These are phyloP conservation scores for Drosophila ercepeae DNA, from an alignment of 1,140 invertebrate species.

Conservation along the genomic window DNA sequence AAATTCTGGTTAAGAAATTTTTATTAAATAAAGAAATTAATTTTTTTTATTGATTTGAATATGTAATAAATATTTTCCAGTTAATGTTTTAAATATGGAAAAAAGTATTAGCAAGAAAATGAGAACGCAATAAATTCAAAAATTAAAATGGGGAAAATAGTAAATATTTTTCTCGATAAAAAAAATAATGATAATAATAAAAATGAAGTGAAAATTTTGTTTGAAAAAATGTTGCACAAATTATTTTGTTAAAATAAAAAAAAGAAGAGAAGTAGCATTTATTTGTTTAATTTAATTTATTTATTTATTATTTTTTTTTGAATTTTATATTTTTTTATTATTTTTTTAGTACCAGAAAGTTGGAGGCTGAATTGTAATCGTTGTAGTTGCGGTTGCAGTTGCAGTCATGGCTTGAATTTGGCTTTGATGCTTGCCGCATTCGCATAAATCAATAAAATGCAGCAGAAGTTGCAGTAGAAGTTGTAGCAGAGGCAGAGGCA, in stretches of 20 bases:
- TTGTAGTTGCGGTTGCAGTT: constrained; percentile 2
- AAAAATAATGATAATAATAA: too few species aligned
- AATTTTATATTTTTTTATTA: not conserved
- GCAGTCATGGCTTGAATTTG: constrained; percentile 27
- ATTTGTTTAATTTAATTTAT: not conserved
- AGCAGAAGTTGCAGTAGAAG: constrained; percentile 11
- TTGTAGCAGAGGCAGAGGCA: constrained; percentile 6
- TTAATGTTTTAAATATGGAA: too few species aligned
- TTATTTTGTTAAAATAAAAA: too few species aligned
- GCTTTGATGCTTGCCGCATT: constrained; percentile 62
- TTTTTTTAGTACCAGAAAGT: not conserved
- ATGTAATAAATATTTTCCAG: too few species aligned
- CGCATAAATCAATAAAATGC: constrained; percentile 73
- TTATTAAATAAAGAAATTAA: too few species aligned
- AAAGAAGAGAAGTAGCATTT: too few species aligned
- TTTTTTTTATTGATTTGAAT: not conserved
- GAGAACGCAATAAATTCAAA: too few species aligned
- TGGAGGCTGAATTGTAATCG: constrained; percentile 10
- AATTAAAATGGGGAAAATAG: too few species aligned
- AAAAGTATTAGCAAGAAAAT: too few species aligned
- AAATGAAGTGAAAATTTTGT: too few species aligned
- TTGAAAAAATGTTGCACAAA: too few species aligned
- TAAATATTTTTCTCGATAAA: too few species aligned
- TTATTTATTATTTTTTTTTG: not conserved
- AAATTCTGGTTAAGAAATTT: not conserved